Conservation (phyloP, 2,888 invertebrate genomes). For the Argyresthia albistria region DNA sequence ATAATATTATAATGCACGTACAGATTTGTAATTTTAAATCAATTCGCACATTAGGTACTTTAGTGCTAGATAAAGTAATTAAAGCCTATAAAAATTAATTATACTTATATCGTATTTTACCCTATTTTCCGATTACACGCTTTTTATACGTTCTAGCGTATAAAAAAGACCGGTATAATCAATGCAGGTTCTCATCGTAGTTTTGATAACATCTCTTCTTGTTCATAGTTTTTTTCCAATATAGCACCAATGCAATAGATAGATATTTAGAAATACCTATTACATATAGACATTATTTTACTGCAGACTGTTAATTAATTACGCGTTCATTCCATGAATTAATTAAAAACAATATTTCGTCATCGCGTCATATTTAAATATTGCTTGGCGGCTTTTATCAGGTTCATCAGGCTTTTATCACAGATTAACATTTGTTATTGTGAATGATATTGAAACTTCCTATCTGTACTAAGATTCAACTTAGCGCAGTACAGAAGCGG, state of each 20-base stretch:
- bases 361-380: neutral
- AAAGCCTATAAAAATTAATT: constrained; percentile 44
- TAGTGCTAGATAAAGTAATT: constrained; percentile 41
- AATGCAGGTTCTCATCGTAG: constrained; percentile 34
- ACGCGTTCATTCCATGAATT: neutral
- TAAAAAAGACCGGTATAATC: constrained; percentile 47
- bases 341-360: neutral
- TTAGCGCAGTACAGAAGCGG: constrained; percentile 23
- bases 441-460: neutral
- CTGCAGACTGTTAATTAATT: no score
- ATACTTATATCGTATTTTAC: constrained; percentile 39
- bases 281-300: no score
- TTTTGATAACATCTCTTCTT: neutral
- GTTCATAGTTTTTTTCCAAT: neutral
- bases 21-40: constrained; percentile 11
- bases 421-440: neutral
- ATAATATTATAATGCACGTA: constrained; percentile 56
- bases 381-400: neutral
- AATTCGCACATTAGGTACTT: constrained; percentile 30
- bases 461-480: constrained; percentile 28
- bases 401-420: neutral
- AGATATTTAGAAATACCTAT: neutral
- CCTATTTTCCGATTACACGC: constrained; percentile 60
- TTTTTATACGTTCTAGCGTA: constrained; percentile 42
- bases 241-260: constrained; percentile 22